Base-by-base conservation (phyloP, 2,113 vertebrate genomes). In the Burhinus bistriatus region DNA sequence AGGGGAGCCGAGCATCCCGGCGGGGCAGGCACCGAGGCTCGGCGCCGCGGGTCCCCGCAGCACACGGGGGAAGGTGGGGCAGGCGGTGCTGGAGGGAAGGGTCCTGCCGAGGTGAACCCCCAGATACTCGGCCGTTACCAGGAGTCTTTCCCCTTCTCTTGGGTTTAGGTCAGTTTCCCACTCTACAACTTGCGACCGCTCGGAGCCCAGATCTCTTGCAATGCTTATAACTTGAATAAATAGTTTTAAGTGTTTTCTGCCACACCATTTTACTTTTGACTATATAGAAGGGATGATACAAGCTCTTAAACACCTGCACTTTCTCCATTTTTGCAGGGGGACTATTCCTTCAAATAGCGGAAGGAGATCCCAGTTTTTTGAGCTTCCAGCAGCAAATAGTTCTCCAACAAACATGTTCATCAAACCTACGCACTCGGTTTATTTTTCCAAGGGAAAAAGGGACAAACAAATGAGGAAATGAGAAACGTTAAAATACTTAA, bases 401-500 rank as follows among this genome's bases (percentile, higher is more conserved):
- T 70, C 27, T 79, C 29, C 91, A 88, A 75, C 44, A 80, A 72
- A 72, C 27, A 27, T 58, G 36, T 12, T 51, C 80, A 66, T 68
- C 72, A 91, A 84, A 65, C n/a, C 78, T 66, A 83, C 61, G 76
- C 57, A 59, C 8, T 68, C 8, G 5, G 61, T 97, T 97, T 96
- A 97, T 96, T 96, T 81, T 95, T 75, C 73, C 82, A 89, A 76
- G 58, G 59, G 64, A 34, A 90, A 90, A 90, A 51, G 34, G 79
- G 69, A 93, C 65, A 92, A 92, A 95, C 27, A 65, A 92, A 73
- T n/a, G 9, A 64, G 17, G 64, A 71, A 91, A 87, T n/a, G 9
- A 52, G 86, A 96, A 94, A 64, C 29, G 12, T 87, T 76, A 72
- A 95, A 96, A 88, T 91, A 85, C 51, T 96, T 96, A 89, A 87